Base-by-base conservation (phyloP, 2,797 vertebrate genomes). In the Pyrrhura leucotis region DNA sequence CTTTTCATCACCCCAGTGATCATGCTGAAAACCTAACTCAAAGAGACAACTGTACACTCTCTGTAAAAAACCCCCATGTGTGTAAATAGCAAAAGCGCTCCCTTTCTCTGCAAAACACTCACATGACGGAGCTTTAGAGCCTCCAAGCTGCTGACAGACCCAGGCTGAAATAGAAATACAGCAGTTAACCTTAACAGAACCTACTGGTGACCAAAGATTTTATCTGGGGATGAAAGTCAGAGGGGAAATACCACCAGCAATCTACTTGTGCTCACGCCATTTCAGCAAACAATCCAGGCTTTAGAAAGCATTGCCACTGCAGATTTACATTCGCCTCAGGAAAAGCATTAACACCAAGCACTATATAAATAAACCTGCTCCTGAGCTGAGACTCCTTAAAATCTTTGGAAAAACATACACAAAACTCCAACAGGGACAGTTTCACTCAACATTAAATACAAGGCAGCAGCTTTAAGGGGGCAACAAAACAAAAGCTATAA, bases 351-450 rank as follows among this genome's bases (percentile, higher is more conserved):
- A 14, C 33, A 65, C 37, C 11, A 18, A 47, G 31, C 3, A 14
- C 9, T 18, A 44, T 23, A 26, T 23, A 42, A 28, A 17, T 37
- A 21, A 21, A n/a, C 13, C 8, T 2, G 6, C 56, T 95, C 89
- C 56, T 50, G 50, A 71, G 66, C 50, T 78, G 73, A 81, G 16
- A 48, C 35, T 58, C 85, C 53, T 56, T n/a, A 33, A 69, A 68
- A 72, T 28, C 39, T 71, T 39, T 37, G 63, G 25, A 40, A 75
- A 72, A 48, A 20, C 1, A 8, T 9, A 22, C 13, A 13, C 1
- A 0, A 14, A 13, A 18, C 42, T 65, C 33, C 44, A 81, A 10
- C 0, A 0, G 10, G 26, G 9, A 50, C 7, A 31, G 31, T 14
- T 48, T 80, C 29, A 83, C 58, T 81, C 33, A 68, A 47, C 25